Conservation (phyloP, 2,113 vertebrate genomes). For the Anolis sagrei region DNA sequence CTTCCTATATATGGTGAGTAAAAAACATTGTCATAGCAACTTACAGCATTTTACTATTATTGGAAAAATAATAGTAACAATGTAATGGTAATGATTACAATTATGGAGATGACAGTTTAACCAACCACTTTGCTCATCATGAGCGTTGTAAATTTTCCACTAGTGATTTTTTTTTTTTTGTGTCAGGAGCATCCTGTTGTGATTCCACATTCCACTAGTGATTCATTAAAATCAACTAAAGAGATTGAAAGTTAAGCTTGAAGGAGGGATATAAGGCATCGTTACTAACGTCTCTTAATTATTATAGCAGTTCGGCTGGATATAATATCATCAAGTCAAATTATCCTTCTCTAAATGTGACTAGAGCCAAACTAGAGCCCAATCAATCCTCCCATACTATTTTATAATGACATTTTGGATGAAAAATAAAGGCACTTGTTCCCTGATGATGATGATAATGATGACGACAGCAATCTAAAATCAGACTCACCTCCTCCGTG, state of each 20-base stretch:
- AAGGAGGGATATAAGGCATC: neutral
- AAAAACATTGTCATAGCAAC: rapidly evolving
- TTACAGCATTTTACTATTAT: neutral
- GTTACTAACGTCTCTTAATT: neutral
- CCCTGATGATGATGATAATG: neutral
- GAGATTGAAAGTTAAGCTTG: neutral
- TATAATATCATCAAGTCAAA: neutral
- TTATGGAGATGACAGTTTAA: neutral
- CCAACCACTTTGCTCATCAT: neutral
- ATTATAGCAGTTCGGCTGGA: neutral
- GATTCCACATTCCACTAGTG: slow-evolving; percentile 1
- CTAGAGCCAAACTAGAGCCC: neutral
- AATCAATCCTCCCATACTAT: neutral
- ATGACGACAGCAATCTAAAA: slow-evolving; percentile 41
- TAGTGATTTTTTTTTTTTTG: too few species aligned
- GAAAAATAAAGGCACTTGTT: neutral
- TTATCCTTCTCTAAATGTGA: neutral
- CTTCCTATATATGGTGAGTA: neutral
- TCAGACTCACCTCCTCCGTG: slow-evolving; percentile 91
- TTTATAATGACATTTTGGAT: neutral
- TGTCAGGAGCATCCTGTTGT: too few species aligned
- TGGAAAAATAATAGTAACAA: neutral
- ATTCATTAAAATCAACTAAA: neutral
- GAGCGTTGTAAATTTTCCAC: neutral
- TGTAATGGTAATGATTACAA: neutral